Evolutionary conservation across 2,113 vertebrate genomes (phyloP).

Genomic region (Platichthys flesus): DNA sequence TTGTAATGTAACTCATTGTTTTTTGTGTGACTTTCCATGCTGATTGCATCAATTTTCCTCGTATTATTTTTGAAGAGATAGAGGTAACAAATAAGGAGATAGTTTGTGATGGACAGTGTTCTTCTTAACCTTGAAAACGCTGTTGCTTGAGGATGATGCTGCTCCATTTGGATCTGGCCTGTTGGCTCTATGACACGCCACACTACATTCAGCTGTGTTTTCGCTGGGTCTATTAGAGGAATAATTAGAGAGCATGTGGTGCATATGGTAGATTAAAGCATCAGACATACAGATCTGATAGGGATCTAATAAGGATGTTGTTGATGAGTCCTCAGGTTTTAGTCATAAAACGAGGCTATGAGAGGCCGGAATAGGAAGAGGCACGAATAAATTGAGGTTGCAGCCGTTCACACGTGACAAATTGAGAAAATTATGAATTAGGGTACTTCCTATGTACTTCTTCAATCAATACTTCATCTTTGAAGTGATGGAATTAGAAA

Average conservation of each 20-base stretch:
- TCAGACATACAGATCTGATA: conserved; percentile 8
- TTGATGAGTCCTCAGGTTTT: conserved; percentile 56
- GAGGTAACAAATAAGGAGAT: conserved; percentile 24
- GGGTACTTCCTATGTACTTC: conserved; percentile 75
- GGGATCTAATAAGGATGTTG: background rate
- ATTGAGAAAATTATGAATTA: conserved; percentile 83
- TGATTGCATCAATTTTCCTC: conserved; percentile 36
- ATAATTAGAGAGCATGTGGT: conserved; percentile 28
- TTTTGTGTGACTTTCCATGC: conserved; percentile 64
- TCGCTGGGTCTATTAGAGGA: conserved; percentile 46
- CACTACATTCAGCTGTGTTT: conserved; percentile 36
- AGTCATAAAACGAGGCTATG: conserved; percentile 13
- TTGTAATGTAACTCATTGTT: conserved; percentile 87
- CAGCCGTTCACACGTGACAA: conserved; percentile 94
- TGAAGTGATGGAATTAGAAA: conserved; percentile 82
- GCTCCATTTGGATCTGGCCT: conserved; percentile 33
- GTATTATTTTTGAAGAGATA: conserved; percentile 44
- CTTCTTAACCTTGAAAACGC: conserved; percentile 58
- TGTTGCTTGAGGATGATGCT: conserved; percentile 26
- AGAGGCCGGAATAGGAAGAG: conserved; percentile 42
- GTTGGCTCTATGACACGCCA: conserved; percentile 31
- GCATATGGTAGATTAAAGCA: conserved; percentile 1
- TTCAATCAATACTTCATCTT: conserved; percentile 91
- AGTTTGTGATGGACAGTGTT: conserved; percentile 31
- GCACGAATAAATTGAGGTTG: conserved; percentile 20